phyloP scores from a whole-genome alignment of 2,113 vertebrate species.

The Melospiza georgiana region DNA sequence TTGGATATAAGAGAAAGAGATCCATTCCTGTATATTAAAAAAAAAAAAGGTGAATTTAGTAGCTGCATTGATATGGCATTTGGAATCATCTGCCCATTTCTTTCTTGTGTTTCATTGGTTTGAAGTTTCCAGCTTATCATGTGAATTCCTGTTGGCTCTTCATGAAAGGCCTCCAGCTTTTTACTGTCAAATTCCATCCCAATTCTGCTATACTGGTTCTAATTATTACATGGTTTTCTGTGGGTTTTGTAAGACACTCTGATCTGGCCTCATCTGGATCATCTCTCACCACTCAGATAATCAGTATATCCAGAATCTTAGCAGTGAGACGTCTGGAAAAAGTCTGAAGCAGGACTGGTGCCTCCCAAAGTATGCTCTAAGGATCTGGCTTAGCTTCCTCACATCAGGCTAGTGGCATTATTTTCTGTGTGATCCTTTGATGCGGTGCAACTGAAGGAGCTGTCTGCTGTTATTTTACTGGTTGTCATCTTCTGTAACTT shows the following conservation, averaged over 20 bases:
- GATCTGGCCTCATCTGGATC: not conserved
- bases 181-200: not conserved
- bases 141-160: not conserved
- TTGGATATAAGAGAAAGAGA: not conserved
- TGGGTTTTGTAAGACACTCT: not conserved
- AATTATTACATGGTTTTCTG: not conserved
- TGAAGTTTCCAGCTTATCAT: not conserved
- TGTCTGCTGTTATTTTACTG: not conserved
- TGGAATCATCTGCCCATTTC: not conserved
- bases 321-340: not conserved
- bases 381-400: not conserved
- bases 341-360: not conserved
- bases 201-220: not conserved
- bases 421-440: not conserved
- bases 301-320: not conserved
- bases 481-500: not conserved
- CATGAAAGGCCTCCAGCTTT: not conserved
- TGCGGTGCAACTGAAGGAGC: not conserved
- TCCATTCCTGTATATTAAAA: not conserved
- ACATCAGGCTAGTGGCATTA: not conserved
- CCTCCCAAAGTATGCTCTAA: not conserved
- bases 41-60: not conserved
- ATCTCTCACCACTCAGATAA: not conserved
- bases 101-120: not conserved
- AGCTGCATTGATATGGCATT: not conserved